phyloP scores from a whole-genome alignment of 2,888 invertebrate species.

The Anagyrus pseudococci region DNA sequence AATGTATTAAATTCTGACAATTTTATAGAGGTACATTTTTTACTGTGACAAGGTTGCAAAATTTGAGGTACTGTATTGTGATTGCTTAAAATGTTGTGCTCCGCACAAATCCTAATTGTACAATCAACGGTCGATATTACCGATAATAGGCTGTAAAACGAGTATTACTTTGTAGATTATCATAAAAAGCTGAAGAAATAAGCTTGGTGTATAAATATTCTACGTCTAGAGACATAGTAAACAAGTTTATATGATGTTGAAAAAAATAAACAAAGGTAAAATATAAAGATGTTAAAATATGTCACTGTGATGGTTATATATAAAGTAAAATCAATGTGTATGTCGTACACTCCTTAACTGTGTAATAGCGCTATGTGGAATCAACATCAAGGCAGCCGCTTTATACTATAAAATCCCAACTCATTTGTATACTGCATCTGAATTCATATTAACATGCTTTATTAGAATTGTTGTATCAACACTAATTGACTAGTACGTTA shows the following conservation, averaged over 20 bases:
- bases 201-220: conserved; percentile 23
- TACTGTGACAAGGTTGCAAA: too few relatives aligned
- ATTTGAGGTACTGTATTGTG: conserved; percentile 46
- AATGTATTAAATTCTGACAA: too few relatives aligned
- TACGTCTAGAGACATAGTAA: conserved; percentile 10
- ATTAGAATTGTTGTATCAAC: too few relatives aligned
- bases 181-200: conserved; percentile 13
- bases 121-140: conserved; percentile 52
- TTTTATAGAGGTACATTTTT: too few relatives aligned
- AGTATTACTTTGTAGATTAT: conserved; percentile 14
- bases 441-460: too few relatives aligned
- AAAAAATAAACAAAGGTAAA: conserved; percentile 13
- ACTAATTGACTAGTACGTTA: too few relatives aligned
- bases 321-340: conserved; percentile 38
- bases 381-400: conserved; percentile 28
- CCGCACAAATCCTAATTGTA: conserved; percentile 52
- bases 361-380: conserved; percentile 32
- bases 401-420: conserved; percentile 6
- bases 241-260: conserved; percentile 22
- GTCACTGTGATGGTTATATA: conserved; percentile 53
- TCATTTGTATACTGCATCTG: background rate
- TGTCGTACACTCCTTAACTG: conserved; percentile 23
- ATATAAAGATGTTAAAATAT: conserved; percentile 33
- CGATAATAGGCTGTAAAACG: conserved; percentile 36
- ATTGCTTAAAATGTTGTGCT: conserved; percentile 46